A percentile compares a stretch with the other conserved stretches of the same genome.
phyloP scores from a whole-genome alignment of 2,888 invertebrate genomes.

The Eretmocerus hayati region DNA sequence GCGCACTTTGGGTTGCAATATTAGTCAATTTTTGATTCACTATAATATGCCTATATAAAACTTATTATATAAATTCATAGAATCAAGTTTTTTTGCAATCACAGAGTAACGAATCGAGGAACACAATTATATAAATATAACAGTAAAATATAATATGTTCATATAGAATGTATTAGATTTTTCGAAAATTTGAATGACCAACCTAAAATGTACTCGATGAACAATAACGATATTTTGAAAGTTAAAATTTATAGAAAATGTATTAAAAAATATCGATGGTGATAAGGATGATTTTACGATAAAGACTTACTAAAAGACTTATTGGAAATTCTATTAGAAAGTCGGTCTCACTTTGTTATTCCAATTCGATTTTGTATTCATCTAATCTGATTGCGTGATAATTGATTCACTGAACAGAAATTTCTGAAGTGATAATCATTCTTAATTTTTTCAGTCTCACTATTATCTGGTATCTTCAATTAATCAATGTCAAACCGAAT shows the following conservation, averaged over 20 bases:
- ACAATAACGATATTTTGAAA: conserved; percentile 8
- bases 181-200: no score
- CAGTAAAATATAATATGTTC: conserved; percentile 24
- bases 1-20: conserved; percentile 27
- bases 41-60: conserved; percentile 25
- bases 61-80: conserved; percentile 29
- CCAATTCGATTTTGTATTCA: neutral
- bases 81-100: conserved; percentile 27
- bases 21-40: conserved; percentile 10
- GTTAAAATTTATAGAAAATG: conserved; percentile 21
- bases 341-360: no score
- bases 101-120: conserved; percentile 26
- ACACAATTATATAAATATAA: conserved; percentile 26
- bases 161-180: no score
- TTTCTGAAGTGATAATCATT: neutral
- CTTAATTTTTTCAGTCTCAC: neutral
- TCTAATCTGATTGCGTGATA: conserved; percentile 22
- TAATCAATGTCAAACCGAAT: no score
- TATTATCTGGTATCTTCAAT: no score
- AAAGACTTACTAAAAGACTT: no score
- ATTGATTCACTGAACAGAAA: conserved; percentile 23
- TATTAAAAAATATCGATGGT: conserved; percentile 17
- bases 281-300: conserved; percentile 19
- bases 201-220: no score
- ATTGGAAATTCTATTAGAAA: no score